Conservation (phyloP, 2,113 vertebrate species). For the Rhinolophus sinicus region DNA sequence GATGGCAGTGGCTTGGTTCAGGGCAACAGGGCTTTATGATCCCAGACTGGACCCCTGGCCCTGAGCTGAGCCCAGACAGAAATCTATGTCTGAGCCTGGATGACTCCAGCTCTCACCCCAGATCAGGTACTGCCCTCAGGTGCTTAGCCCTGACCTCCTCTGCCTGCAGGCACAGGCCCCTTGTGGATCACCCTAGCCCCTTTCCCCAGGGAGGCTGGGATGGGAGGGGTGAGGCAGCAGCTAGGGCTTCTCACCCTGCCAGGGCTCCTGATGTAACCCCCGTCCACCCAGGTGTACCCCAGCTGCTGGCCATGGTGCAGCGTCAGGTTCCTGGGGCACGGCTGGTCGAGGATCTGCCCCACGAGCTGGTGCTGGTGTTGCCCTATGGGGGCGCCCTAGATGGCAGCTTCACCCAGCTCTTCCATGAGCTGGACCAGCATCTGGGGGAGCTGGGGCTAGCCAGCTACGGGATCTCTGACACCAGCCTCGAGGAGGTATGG, state of each 20-base stretch:
- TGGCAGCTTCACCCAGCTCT: slow-evolving; percentile 86
- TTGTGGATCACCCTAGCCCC: background rate
- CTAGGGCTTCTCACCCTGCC: accelerated
- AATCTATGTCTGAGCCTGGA: background rate
- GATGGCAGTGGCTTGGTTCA: background rate
- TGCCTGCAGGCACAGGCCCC: background rate
- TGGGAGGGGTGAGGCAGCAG: background rate
- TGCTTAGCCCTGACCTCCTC: background rate
- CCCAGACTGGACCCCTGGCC: background rate
- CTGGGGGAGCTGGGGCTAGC: slow-evolving; percentile 87
- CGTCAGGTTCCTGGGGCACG: slow-evolving; percentile 83
- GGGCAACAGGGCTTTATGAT: background rate
- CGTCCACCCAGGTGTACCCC: slow-evolving; percentile 79
- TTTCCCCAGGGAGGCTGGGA: background rate
- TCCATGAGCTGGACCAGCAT: slow-evolving; percentile 87
- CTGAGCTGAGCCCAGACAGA: background rate
- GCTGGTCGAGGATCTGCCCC: slow-evolving; percentile 89
- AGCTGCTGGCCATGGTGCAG: slow-evolving; percentile 85
- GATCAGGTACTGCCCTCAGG: background rate
- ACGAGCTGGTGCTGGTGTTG: slow-evolving; percentile 88
- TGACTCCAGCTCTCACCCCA: background rate
- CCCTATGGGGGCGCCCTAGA: slow-evolving; percentile 89
- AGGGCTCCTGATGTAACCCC: background rate
- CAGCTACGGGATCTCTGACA: slow-evolving; percentile 92
- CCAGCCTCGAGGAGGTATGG: slow-evolving; percentile 92